phyloP scores from a whole-genome alignment of 2,113 vertebrate species.

The Galbula dea region DNA sequence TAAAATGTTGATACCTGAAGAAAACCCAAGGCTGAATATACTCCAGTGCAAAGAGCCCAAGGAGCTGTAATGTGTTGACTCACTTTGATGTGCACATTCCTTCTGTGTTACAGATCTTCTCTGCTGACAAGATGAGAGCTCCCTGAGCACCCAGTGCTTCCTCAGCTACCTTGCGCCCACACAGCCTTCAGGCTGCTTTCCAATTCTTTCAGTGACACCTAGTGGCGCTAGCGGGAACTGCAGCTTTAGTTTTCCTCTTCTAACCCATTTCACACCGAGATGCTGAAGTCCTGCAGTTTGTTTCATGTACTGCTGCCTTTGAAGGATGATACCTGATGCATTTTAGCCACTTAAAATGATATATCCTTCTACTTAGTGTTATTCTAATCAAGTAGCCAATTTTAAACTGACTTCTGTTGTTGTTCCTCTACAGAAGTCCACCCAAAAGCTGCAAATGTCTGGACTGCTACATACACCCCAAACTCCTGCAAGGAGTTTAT shows the following conservation, averaged over 20 bases:
- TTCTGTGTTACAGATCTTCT: not conserved
- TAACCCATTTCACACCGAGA: not conserved
- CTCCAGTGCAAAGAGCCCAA: not conserved
- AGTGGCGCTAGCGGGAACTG: slow-evolving; percentile 34
- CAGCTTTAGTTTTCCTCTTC: not conserved
- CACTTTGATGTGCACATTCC: not conserved
- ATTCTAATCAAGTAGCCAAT: no score
- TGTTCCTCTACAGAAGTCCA: not conserved
- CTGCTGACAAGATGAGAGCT: not conserved
- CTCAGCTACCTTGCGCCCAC: not conserved
- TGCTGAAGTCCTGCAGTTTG: rapidly evolving
- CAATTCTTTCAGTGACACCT: slow-evolving; percentile 71
- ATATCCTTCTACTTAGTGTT: no score
- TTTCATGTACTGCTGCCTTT: not conserved
- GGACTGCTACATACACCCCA: not conserved
- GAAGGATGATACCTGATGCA: not conserved
- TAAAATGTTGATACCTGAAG: not conserved
- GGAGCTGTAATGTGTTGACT: not conserved
- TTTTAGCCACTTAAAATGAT: not conserved
- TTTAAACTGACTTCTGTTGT: not conserved
- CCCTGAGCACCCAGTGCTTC: not conserved
- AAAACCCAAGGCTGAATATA: not conserved
- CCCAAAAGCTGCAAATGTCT: no score
- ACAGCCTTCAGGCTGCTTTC: no score
- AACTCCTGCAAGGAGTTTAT: not conserved